Percentiles rank a stretch among this genome's conserved stretches.
Conservation (phyloP, 2,113 vertebrate species). For the Eurystomus gularis region DNA sequence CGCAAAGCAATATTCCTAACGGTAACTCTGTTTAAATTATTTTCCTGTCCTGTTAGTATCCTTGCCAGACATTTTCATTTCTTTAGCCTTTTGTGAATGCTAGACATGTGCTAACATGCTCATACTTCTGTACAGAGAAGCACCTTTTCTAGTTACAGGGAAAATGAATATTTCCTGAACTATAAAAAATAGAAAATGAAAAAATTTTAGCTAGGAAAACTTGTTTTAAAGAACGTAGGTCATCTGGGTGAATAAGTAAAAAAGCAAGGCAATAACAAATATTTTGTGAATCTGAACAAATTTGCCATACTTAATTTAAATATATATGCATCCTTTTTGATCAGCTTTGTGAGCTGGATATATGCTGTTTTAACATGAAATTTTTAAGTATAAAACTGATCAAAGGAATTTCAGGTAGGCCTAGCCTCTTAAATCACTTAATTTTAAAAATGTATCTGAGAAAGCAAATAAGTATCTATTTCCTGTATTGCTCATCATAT, state of each 20-base stretch:
- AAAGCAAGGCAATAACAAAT: background rate
- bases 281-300: background rate
- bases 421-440: background rate
- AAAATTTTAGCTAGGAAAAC: background rate
- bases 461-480: background rate
- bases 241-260: background rate
- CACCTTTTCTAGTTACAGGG: background rate
- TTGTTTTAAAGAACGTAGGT: background rate
- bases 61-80: background rate
- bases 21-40: background rate
- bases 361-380: background rate
- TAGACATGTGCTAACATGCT: background rate
- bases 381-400: background rate
- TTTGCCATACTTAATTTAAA: background rate
- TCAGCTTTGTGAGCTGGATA: background rate
- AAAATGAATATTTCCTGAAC: background rate
- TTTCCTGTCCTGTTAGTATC: background rate
- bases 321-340: background rate
- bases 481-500: background rate
- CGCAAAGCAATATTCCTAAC: background rate
- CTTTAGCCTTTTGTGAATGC: background rate
- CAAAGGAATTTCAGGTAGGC: background rate
- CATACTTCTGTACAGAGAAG: background rate
- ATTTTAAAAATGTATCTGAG: background rate
- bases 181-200: background rate